Percentiles rank a stretch among this genome's conserved stretches.
These are phyloP conservation scores for Mallateleia sp. DNA, from an alignment of 2,888 invertebrate species.

Conservation along the genomic window DNA sequence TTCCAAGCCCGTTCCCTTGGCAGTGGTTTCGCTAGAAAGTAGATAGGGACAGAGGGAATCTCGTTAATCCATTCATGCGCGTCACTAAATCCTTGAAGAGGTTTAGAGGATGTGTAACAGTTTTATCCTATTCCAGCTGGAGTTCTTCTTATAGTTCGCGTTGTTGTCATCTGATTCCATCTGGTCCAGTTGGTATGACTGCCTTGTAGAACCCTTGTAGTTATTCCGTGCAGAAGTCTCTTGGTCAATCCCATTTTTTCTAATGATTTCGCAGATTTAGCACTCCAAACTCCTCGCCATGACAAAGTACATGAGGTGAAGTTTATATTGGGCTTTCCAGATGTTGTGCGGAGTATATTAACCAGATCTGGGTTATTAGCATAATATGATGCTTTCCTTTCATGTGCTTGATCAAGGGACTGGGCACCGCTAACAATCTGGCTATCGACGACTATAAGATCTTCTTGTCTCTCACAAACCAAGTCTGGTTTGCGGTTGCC, in stretches of 20 bases:
- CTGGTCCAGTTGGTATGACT: slow-evolving; percentile 66
- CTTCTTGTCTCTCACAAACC: background rate
- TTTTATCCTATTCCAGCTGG: no score
- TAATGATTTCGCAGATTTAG: slow-evolving; percentile 45
- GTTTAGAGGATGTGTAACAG: no score
- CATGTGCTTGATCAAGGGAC: slow-evolving; percentile 25
- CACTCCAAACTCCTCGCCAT: slow-evolving; percentile 71
- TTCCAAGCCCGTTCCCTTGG: slow-evolving; percentile 93
- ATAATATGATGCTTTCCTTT: slow-evolving; percentile 48
- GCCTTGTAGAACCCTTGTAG: slow-evolving; percentile 66
- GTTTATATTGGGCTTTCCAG: background rate
- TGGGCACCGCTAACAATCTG: slow-evolving; percentile 59
- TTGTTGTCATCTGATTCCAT: slow-evolving; percentile 67
- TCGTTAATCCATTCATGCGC: no score
- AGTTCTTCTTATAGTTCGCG: slow-evolving; percentile 32
- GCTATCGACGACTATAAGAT: slow-evolving; percentile 10
- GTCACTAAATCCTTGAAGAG: no score
- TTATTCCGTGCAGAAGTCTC: slow-evolving; percentile 41
- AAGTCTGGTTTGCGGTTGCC: slow-evolving; percentile 67
- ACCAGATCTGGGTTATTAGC: background rate
- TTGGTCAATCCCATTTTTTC: slow-evolving; percentile 48
- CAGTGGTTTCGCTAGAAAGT: slow-evolving; percentile 92
- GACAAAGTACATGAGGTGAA: slow-evolving; percentile 53
- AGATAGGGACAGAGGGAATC: slow-evolving; percentile 92
- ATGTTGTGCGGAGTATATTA: no score